Conservation (phyloP, 1,140 invertebrate species). For the Bombus confusus region DNA sequence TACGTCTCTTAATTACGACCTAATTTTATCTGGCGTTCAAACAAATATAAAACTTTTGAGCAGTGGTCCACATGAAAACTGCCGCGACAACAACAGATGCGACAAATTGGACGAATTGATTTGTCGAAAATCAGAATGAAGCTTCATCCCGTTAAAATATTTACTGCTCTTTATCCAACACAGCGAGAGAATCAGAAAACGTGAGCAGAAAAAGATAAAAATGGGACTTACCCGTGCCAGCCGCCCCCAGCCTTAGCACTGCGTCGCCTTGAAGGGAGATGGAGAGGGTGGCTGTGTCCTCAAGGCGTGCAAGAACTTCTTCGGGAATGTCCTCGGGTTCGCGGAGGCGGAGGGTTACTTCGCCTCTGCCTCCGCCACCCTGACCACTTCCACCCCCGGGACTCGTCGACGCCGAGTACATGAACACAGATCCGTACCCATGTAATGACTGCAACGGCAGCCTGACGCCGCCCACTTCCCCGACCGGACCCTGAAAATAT, state of each 20-base stretch:
- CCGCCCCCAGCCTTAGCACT: conserved; percentile 79
- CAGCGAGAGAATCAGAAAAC: conserved; percentile 33
- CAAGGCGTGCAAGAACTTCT: conserved; percentile 82
- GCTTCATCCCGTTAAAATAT: background rate
- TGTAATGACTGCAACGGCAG: conserved; percentile 83
- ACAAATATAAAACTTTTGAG: background rate
- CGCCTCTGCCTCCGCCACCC: conserved; percentile 78
- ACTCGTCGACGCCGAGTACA: conserved; percentile 83
- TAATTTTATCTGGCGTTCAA: too few species aligned
- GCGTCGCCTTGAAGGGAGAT: conserved; percentile 82
- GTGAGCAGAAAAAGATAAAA: background rate
- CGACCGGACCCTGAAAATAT: conserved; percentile 81
- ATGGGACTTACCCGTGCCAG: conserved; percentile 76
- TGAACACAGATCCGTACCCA: conserved; percentile 83
- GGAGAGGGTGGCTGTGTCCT: conserved; percentile 82
- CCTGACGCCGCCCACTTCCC: conserved; percentile 83
- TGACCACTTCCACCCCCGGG: conserved; percentile 78
- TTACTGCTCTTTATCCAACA: background rate
- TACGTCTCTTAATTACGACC: too few species aligned
- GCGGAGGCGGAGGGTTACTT: conserved; percentile 82
- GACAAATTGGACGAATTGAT: background rate
- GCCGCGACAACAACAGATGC: too few species aligned
- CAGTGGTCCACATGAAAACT: too few species aligned
- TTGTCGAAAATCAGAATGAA: background rate
- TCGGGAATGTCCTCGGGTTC: conserved; percentile 83